Conservation (phyloP, 2,888 invertebrate species). For the Cryptus armator region DNA sequence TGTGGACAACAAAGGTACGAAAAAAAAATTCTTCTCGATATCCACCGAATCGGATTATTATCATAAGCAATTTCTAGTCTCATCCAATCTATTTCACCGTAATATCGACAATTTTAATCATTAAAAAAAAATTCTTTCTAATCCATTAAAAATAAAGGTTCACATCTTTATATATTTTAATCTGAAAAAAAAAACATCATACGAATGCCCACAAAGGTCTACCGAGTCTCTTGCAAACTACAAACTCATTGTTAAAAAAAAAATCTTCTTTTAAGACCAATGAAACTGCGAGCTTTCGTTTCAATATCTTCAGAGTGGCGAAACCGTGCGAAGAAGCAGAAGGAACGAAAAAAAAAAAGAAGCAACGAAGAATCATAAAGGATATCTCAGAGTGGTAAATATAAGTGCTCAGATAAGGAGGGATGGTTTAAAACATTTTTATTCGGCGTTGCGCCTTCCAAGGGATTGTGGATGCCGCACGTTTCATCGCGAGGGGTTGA, state of each 20-base stretch:
- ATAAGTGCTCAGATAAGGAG: conserved; percentile 80
- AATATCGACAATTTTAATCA: no score
- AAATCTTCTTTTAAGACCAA: conserved; percentile 27
- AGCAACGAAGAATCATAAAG: conserved; percentile 74
- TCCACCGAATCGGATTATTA: no score
- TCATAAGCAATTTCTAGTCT: no score
- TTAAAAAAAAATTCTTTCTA: no score
- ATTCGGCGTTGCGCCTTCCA: conserved; percentile 73
- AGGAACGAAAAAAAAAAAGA: conserved; percentile 64
- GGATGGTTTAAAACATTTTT: conserved; percentile 80
- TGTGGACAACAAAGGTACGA: no score
- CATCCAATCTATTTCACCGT: no score
- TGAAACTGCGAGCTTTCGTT: conserved; percentile 45
- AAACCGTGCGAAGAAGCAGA: conserved; percentile 62
- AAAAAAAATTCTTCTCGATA: no score
- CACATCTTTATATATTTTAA: not conserved
- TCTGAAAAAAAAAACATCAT: conserved; percentile 12
- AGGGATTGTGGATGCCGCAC: conserved; percentile 51
- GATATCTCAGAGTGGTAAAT: conserved; percentile 80
- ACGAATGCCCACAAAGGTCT: not conserved
- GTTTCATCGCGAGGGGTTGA: conserved; percentile 60
- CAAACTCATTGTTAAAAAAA: conserved; percentile 15
- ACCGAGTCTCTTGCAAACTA: not conserved
- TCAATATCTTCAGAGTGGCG: conserved; percentile 66
- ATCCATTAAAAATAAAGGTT: no score